phyloP scores from a whole-genome alignment of 30 jellyfish, hydroid and myxozoan species.

The Aurelia sp. region DNA sequence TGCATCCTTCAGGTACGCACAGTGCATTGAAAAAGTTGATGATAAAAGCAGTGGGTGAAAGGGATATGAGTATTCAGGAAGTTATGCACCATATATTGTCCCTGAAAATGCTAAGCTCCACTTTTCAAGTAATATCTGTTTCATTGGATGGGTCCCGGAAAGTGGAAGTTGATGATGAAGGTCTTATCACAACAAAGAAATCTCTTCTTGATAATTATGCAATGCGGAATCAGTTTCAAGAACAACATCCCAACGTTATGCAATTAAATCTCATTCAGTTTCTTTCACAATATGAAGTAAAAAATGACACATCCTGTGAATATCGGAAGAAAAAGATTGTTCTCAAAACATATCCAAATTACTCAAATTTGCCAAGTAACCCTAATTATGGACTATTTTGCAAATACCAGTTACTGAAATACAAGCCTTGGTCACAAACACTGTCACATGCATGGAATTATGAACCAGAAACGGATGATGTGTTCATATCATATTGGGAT shows the following conservation, averaged over 20 bases:
- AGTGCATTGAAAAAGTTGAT: background rate
- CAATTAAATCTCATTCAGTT: background rate
- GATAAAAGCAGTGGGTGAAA: constrained; percentile 13
- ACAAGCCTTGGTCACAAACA: constrained; percentile 61
- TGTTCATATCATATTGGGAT: constrained; percentile 28
- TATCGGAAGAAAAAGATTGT: no score
- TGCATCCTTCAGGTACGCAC: background rate
- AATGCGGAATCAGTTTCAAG: constrained; percentile 3
- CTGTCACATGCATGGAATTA: constrained; percentile 55
- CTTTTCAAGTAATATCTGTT: constrained; percentile 4
- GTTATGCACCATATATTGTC: constrained; percentile 39
- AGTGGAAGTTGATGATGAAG: background rate
- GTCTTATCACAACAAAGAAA: background rate
- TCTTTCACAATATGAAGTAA: background rate
- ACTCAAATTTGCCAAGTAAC: no score
- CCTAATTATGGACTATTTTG: constrained; percentile 15
- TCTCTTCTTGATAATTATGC: constrained; percentile 46
- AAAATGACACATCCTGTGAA: background rate
- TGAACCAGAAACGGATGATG: constrained; percentile 31
- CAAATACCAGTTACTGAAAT: constrained; percentile 48
- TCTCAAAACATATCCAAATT: no score
- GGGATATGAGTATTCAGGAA: constrained; percentile 24
- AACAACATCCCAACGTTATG: background rate
- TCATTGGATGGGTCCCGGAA: constrained; percentile 1
- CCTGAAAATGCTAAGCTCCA: constrained; percentile 18